Percentiles rank a stretch among this genome's conserved stretches.
These are phyloP conservation scores for Danio albolineatus DNA, from an alignment of 2,797 vertebrate species.

Conservation along the genomic window DNA sequence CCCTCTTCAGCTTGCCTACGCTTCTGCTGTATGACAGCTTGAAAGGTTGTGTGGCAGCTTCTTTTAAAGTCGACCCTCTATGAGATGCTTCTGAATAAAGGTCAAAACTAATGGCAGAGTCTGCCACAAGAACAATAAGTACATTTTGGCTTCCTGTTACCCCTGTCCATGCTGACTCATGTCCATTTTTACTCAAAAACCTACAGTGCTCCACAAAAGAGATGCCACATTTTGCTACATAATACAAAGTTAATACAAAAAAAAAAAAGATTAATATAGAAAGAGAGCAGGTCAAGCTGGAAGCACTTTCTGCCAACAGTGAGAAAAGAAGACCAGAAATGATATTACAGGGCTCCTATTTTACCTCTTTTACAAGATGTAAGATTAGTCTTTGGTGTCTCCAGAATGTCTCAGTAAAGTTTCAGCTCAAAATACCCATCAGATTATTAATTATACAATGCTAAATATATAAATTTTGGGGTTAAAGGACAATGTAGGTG, in stretches of 20 bases:
- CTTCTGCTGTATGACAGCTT: constrained; percentile 24
- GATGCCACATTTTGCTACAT: neutral
- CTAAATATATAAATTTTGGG: too few species aligned
- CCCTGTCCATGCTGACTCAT: constrained; percentile 3
- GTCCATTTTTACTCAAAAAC: constrained; percentile 16
- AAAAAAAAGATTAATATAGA: neutral
- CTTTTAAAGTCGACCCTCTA: neutral
- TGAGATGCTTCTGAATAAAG: constrained; percentile 26
- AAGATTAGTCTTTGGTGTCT: too few species aligned
- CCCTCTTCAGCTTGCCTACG: constrained; percentile 19
- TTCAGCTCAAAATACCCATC: too few species aligned
- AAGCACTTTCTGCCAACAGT: neutral
- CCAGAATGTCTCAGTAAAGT: too few species aligned
- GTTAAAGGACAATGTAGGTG: too few species aligned
- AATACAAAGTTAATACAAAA: constrained; percentile 2
- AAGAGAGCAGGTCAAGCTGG: neutral
- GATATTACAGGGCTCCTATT: neutral
- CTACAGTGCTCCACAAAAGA: neutral
- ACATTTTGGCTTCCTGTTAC: neutral
- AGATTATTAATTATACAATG: too few species aligned
- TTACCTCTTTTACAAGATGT: too few species aligned
- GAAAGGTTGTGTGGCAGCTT: constrained; percentile 30
- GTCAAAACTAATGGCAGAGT: constrained; percentile 23
- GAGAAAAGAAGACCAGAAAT: neutral
- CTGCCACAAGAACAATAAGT: neutral